Evolutionary conservation across 2,888 invertebrate species (phyloP), one percentile per base, ranked within the genome.

Genomic region (Scaptomyza reducta): DNA sequence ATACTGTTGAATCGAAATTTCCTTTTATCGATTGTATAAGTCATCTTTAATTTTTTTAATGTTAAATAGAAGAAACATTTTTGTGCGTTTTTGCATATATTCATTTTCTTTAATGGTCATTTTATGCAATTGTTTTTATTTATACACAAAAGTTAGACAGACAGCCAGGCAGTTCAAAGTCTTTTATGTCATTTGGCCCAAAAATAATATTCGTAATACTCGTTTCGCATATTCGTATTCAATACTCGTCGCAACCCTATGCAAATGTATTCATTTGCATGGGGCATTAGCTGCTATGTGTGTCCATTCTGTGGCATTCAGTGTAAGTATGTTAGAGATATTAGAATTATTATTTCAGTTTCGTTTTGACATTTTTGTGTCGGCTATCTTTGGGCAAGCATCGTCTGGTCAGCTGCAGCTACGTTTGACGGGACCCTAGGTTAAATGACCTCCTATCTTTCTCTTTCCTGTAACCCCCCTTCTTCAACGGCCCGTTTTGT

Each of bases 341-440:
- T 77, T 77, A 67, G 46, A 72, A 72, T 76, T 74, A 72, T 74
- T 72, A 74, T 77, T 67, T 77, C 56, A 50, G 62, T 66, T 45
- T 45, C 55, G 44, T 38, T 75, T 61, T 45, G 65, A 64, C 73
- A 72, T 59, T 67, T 76, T 44, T 69, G 60, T 69, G 53, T 66
- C 38, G 51, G 49, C 40, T 76, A 79, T 77, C 77, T 67, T 49
- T 49, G 64, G 61, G 10, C 56, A 57, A 57, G 47, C 63, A 77
- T 77, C 79, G 77, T 67, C 69, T 73, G 77, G 72, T 49, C 67
- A 66, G 40, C 14, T 35, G 25, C n/a, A 61, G 29, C 16, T 35
- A n/a, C 42, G 33, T 51, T 56, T 35, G 33, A 31, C 33, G 25
- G 31, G 50, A 50, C 35, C 59, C 49, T n/a, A 50, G 74, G 67